A percentile compares a stretch with the other conserved stretches of the same genome.
Evolutionary conservation across 1,140 invertebrate species (phyloP).

Genomic region (Nymphalis io): DNA sequence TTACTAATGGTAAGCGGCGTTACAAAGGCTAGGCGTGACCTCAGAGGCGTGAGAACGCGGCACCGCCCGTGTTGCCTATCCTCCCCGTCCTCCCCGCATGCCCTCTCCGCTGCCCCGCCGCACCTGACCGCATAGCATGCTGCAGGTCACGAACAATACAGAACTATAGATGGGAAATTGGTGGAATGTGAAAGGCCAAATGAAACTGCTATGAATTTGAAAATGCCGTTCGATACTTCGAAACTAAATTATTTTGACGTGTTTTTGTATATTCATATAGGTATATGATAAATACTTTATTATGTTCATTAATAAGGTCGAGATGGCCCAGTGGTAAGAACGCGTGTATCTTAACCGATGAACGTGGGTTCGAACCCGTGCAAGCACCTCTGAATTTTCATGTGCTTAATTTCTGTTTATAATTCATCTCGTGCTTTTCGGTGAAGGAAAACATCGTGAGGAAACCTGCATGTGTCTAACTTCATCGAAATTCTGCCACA

Average conservation of each 20-base stretch:
- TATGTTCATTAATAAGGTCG: too few relatives aligned
- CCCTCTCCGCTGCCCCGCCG: slow-evolving; percentile 32
- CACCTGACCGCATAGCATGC: slow-evolving; percentile 46
- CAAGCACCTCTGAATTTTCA: too few relatives aligned
- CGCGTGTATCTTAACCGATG: too few relatives aligned
- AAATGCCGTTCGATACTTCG: not conserved
- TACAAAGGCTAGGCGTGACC: slow-evolving; percentile 73
- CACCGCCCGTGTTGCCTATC: slow-evolving; percentile 42
- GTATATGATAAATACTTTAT: too few relatives aligned
- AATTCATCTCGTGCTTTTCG: too few relatives aligned
- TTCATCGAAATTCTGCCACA: too few relatives aligned
- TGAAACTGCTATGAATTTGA: not conserved
- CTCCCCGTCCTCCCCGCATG: slow-evolving; percentile 31
- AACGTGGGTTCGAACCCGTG: too few relatives aligned
- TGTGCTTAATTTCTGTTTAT: too few relatives aligned
- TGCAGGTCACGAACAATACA: slow-evolving; percentile 45
- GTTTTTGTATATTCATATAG: too few relatives aligned
- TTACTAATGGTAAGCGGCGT: slow-evolving; percentile 52
- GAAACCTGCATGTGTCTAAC: too few relatives aligned
- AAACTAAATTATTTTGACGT: not conserved
- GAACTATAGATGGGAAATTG: slow-evolving; percentile 37
- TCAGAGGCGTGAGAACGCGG: slow-evolving; percentile 69
- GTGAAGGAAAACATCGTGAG: too few relatives aligned
- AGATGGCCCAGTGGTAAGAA: too few relatives aligned
- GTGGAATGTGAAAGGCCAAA: slow-evolving; percentile 35